These are phyloP conservation scores for Aptenodytes forsteri DNA, from an alignment of 2,113 vertebrate species.

Conservation along the genomic window DNA sequence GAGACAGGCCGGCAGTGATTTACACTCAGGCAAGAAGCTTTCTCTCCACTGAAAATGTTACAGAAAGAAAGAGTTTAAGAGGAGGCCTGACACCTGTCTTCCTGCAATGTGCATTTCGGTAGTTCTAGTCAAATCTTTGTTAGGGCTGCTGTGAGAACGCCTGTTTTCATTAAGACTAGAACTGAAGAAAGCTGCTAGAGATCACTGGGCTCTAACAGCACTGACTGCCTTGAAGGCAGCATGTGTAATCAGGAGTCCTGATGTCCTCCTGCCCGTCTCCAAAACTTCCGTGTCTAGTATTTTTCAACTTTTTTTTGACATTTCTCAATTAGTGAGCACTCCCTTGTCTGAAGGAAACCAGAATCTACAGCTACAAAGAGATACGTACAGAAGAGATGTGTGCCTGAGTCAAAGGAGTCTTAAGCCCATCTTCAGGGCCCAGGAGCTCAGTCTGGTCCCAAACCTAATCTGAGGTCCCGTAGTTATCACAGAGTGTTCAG, in stretches of 20 bases:
- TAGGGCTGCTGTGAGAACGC: neutral
- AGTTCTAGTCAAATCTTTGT: neutral
- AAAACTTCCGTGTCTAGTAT: neutral
- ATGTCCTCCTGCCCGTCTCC: neutral
- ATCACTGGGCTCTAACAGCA: neutral
- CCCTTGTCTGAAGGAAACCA: neutral
- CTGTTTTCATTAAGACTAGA: neutral
- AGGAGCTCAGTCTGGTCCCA: neutral
- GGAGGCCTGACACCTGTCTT: neutral
- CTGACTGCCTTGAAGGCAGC: neutral
- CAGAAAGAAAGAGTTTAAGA: neutral
- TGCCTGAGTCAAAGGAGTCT: neutral
- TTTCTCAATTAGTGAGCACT: neutral
- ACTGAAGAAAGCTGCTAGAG: neutral
- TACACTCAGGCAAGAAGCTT: neutral
- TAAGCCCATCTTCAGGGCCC: accelerated
- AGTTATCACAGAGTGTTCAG: neutral
- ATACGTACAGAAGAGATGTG: neutral
- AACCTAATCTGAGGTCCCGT: neutral
- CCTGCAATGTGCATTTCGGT: neutral
- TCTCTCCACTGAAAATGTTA: neutral
- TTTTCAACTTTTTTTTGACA: neutral
- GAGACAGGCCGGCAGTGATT: neutral
- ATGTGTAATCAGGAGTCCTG: neutral
- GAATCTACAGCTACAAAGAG: neutral